Percentiles rank a stretch among this genome's conserved stretches.
phyloP scores from a whole-genome alignment of 2,888 invertebrate species.

The Linnaemya vulpina region DNA sequence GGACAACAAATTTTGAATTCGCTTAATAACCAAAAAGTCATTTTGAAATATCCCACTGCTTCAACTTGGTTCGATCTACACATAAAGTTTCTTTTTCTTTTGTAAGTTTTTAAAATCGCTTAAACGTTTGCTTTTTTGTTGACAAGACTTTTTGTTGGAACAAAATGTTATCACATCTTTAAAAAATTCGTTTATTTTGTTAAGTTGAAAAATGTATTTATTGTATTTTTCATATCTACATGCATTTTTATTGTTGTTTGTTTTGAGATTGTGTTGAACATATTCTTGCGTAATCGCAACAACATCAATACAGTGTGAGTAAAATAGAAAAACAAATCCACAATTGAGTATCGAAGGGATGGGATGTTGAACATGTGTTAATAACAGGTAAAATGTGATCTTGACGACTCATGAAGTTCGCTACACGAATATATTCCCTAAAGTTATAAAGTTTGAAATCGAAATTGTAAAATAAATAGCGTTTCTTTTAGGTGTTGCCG shows the following conservation, averaged over 20 bases:
- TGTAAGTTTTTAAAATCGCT: not conserved
- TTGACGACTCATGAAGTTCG: conserved; percentile 4
- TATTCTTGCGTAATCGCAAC: conserved; percentile 57
- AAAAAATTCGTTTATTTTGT: conserved; percentile 27
- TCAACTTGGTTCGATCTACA: too few relatives aligned
- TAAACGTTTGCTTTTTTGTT: not conserved
- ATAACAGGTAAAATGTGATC: conserved; percentile 17
- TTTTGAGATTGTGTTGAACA: conserved; percentile 24
- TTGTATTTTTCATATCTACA: conserved; percentile 16
- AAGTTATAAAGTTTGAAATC: too few relatives aligned
- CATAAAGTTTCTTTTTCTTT: not conserved
- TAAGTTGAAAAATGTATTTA: conserved; percentile 11
- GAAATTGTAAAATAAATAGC: too few relatives aligned
- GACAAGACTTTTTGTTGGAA: conserved; percentile 31
- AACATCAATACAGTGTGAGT: conserved; percentile 8
- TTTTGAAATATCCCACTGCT: too few relatives aligned
- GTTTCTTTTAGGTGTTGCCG: too few relatives aligned
- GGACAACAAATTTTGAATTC: too few relatives aligned
- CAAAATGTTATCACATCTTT: conserved; percentile 41
- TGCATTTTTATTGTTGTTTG: not conserved
- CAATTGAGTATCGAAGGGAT: conserved; percentile 16
- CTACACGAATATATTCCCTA: conserved; percentile 19
- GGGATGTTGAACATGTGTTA: conserved; percentile 49
- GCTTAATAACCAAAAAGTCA: too few relatives aligned
- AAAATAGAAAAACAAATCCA: conserved; percentile 32